Evolutionary conservation across 2,888 invertebrate genomes (phyloP).

Genomic region (Sepiola atlantica): DNA sequence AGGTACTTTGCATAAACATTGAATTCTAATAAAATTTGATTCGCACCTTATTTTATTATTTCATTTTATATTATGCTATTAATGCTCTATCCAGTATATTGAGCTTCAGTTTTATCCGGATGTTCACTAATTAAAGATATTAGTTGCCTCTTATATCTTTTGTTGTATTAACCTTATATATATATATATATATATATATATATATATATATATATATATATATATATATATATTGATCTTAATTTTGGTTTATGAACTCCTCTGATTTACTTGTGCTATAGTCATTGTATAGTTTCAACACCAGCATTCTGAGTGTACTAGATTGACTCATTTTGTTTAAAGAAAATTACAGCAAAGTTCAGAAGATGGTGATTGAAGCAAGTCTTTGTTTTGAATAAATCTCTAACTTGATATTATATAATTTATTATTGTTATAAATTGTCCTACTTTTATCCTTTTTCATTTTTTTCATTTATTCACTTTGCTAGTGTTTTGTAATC

Average conservation of each 20-base stretch:
- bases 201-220: too few species aligned
- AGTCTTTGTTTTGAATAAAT: background rate
- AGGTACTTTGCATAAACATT: too few species aligned
- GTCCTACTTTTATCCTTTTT: background rate
- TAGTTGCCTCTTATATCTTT: background rate
- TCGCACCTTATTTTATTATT: too few species aligned
- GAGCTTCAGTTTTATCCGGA: too few species aligned
- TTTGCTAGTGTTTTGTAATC: slow-evolving; percentile 24
- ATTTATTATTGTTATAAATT: background rate
- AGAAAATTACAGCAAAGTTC: background rate
- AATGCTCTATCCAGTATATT: too few species aligned
- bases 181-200: too few species aligned
- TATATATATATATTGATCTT: background rate
- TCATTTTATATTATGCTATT: too few species aligned
- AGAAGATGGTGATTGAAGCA: background rate
- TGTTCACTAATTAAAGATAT: too few species aligned
- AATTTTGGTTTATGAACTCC: background rate
- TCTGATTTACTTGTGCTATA: background rate
- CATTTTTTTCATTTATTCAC: slow-evolving; percentile 14
- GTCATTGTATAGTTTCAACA: background rate
- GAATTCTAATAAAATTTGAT: too few species aligned
- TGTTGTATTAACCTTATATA: background rate
- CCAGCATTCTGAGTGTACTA: background rate
- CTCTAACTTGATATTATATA: background rate
- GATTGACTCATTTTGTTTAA: background rate